Conservation (phyloP, 2,797 vertebrate genomes). For the Neosilurus hyrtlii region DNA sequence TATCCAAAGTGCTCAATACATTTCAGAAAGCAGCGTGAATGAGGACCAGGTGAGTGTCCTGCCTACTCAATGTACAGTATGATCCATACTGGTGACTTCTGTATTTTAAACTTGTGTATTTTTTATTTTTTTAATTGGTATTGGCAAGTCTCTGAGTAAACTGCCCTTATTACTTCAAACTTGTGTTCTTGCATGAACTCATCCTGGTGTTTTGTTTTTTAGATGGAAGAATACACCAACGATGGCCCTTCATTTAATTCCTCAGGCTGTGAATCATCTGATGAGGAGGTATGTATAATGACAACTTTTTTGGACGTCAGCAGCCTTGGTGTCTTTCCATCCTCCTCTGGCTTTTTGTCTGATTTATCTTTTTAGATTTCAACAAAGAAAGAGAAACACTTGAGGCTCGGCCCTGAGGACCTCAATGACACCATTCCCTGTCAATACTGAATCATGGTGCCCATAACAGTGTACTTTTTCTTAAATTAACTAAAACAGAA, state of each 20-base stretch:
- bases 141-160: background rate
- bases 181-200: background rate
- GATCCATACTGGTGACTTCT: background rate
- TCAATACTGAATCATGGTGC: conserved; percentile 19
- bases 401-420: conserved; percentile 58
- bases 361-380: conserved; percentile 47
- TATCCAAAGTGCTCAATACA: background rate
- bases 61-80: background rate
- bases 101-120: background rate
- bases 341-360: background rate
- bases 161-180: background rate
- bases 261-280: conserved; percentile 42
- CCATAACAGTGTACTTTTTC: background rate
- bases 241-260: conserved; percentile 16
- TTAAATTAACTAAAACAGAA: background rate
- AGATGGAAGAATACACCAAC: conserved; percentile 29
- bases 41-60: conserved; percentile 30
- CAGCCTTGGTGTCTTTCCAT: background rate
- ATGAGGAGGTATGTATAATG: conserved; percentile 54
- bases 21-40: background rate
- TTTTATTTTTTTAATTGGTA: background rate
- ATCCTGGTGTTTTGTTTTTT: background rate
- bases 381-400: conserved; percentile 56
- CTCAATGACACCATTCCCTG: conserved; percentile 54
- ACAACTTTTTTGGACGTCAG: background rate